Evolutionary conservation across 2,797 vertebrate genomes (phyloP), one percentile per base, ranked within the genome.

Genomic region (Enteromius unitaeniatus): DNA sequence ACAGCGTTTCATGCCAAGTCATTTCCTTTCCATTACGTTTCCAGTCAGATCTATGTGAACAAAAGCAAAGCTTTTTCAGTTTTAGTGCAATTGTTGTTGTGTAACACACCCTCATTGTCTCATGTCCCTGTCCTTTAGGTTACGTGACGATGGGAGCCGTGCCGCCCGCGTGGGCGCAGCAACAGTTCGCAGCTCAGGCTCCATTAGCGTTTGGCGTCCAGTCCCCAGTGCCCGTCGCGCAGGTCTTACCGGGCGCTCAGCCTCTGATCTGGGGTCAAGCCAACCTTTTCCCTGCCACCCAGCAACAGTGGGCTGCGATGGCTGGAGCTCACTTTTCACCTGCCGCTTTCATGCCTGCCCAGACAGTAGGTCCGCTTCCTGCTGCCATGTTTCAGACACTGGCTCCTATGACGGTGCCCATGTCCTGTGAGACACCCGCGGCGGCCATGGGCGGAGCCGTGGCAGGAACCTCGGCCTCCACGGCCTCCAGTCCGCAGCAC

Each of bases 131-230:
- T 78, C n/a, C 4, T 69, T 60, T 60, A 99, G 98, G 98, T 97
- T 99, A 99, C 88, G 97, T 99, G 94, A 98, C 98, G 26, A 99
- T 99, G 98, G 98, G 98, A 93, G 96, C 98, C 64, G 97, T 99
- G 78, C 96, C 97, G 86, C 96, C 98, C 13, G 97, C 96, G 91
- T 99, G 98, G 98, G 97, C 97, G 89, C 98, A 99, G 95, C 97
- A 98, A 94, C 95, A 97, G 17, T 97, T 98, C 9, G 92, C 93
- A 6, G 96, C 96, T 87, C 97, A 97, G 90, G 95, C 96, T 84
- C 97, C 97, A 79, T 92, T 99, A 91, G 97, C 97, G 90, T 96
- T 99, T 88, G 96, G 97, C 91, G 96, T 97, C 89, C 98, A 97
- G 95, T 96, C 97, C 87, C 95, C 95, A 0, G 92, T 94, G 58